Conservation (phyloP, 2,113 vertebrate genomes). For the Rattus rattus region DNA sequence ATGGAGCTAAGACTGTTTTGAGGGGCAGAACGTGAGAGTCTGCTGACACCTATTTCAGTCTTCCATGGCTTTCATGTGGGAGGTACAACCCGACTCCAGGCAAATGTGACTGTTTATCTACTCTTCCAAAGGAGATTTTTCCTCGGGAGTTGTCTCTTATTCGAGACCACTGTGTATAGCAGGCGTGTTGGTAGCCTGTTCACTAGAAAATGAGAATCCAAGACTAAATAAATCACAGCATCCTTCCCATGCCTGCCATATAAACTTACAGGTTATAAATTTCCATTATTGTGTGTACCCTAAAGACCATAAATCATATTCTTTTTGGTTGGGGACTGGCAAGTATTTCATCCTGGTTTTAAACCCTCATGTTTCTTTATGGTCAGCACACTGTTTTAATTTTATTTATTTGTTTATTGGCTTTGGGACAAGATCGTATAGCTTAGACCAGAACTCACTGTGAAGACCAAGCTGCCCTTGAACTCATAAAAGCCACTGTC, state of each 20-base stretch:
- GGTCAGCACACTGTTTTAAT: not conserved
- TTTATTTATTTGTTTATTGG: not conserved
- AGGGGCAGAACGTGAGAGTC: not conserved
- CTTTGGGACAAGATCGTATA: not conserved
- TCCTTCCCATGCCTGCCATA: not conserved
- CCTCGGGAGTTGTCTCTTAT: not conserved
- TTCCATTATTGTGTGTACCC: not conserved
- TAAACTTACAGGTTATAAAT: not conserved
- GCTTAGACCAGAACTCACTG: not conserved
- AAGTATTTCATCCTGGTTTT: slow-evolving; percentile 22
- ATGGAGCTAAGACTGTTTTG: not conserved
- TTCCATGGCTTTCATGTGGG: not conserved
- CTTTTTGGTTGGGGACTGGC: not conserved
- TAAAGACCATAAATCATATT: not conserved
- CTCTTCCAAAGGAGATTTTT: slow-evolving; percentile 9
- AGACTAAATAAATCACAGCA: slow-evolving; percentile 17
- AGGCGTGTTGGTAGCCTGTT: not conserved
- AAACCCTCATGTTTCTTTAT: not conserved
- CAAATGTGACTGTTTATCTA: not conserved
- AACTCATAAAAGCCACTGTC: not conserved
- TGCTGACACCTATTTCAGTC: not conserved
- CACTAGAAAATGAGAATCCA: not conserved
- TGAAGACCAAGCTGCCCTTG: not conserved
- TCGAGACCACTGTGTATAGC: slow-evolving; percentile 1
- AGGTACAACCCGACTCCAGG: not conserved